Evolutionary conservation across 2,113 vertebrate genomes (phyloP), one percentile per base, ranked within the genome.

Genomic region (Diphyllodes magnificus): DNA sequence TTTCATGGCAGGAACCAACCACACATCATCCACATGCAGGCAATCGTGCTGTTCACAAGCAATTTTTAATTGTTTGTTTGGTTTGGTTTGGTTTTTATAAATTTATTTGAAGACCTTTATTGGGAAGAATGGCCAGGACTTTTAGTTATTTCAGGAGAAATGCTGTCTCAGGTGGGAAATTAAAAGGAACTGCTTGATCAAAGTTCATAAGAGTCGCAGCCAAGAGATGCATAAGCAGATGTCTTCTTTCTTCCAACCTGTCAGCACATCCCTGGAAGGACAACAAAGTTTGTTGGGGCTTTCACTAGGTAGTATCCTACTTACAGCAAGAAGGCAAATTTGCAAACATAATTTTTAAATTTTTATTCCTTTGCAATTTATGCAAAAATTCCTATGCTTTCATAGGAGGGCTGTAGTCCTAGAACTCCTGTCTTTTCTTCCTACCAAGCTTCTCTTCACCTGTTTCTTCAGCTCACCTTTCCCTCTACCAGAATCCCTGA

Each of bases 171-270:
- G 68, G 60, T 81, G 72, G 47, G 57, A 78, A 80, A 85, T 23
- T 20, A 90, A 81, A 78, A 84, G 33, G 49, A 76, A 22, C 13
- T 66, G 25, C 45, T 31, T 0, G 0, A 59, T 30, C 35, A 64
- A 50, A 90, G 35, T 82, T 88, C 47, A 1, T 42, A 86, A 30
- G 15, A 0, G 0, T 65, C 7, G 3, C 24, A 59, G 70, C 39
- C 54, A 56, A 80, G 68, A 81, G 25, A 39, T 22, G 7, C 15
- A 28, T 5, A 40, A 75, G 31, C 8, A 68, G 75, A 60, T 23
- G 39, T n/a, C 44, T 83, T 90, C 59, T 40, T 14, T 70, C 64
- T 93, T 90, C 56, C 68, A 31, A 68, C 7, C 33, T 60, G 63
- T 49, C 49, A 91, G 17, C 63, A 11, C 22, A 5, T 35, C 17